phyloP scores from a whole-genome alignment of 2,888 invertebrate species.

The Platycheirus rosarum region DNA sequence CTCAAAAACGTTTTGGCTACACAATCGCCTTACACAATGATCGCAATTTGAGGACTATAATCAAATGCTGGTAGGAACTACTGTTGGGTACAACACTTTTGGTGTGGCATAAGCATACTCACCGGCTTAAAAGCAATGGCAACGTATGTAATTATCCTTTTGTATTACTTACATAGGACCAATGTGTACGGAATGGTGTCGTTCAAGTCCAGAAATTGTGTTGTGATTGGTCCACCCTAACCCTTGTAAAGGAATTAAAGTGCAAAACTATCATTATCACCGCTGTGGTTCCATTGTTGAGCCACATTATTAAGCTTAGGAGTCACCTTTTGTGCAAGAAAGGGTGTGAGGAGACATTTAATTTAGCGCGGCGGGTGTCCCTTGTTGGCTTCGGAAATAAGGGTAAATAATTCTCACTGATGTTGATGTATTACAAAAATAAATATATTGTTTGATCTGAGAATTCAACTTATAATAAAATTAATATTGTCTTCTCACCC shows the following conservation, averaged over 20 bases:
- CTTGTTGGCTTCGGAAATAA: too few relatives aligned
- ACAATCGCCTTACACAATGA: conserved; percentile 57
- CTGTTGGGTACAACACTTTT: conserved; percentile 26
- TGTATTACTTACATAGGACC: conserved; percentile 19
- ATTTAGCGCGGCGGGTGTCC: conserved; percentile 47
- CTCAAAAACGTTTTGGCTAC: conserved; percentile 58
- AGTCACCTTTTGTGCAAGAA: conserved; percentile 13
- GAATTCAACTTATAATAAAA: too few relatives aligned
- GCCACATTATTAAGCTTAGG: conserved; percentile 62
- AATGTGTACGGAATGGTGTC: conserved; percentile 3
- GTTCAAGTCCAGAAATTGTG: conserved; percentile 64
- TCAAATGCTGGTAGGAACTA: conserved; percentile 42
- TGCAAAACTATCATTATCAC: conserved; percentile 70
- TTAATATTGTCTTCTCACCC: too few relatives aligned
- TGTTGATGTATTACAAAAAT: too few relatives aligned
- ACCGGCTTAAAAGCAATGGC: conserved; percentile 38
- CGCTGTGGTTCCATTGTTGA: conserved; percentile 71
- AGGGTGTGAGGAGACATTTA: conserved; percentile 38
- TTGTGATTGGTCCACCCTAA: conserved; percentile 63
- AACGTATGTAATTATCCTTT: conserved; percentile 67
- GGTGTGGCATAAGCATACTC: conserved; percentile 23
- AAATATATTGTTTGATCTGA: too few relatives aligned
- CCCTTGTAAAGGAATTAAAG: conserved; percentile 29
- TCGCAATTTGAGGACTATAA: conserved; percentile 68
- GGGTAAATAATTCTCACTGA: too few relatives aligned